Evolutionary conservation across 2,888 invertebrate genomes (phyloP).

Genomic region (Gastracanthus pulcherrimus): DNA sequence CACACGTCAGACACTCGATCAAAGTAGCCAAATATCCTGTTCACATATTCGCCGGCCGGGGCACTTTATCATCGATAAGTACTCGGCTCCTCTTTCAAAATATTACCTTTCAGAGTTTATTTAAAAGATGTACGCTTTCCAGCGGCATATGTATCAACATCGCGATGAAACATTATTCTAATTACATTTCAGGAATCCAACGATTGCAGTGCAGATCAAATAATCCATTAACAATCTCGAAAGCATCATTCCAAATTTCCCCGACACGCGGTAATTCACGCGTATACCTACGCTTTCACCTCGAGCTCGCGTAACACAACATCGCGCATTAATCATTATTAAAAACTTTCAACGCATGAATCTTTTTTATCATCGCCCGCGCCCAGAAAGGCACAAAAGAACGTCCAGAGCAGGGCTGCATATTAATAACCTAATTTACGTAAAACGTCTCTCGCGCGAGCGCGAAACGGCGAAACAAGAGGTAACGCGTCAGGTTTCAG

Average conservation of each 20-base stretch:
- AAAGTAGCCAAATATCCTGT: constrained; percentile 43
- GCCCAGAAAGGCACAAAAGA: neutral
- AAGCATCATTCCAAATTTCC: neutral
- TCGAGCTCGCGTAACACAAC: neutral
- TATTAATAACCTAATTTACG: constrained; percentile 47
- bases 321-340: neutral
- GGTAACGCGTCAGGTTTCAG: constrained; percentile 4
- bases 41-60: constrained; percentile 9
- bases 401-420: constrained; percentile 12
- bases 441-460: neutral
- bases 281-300: too few species aligned
- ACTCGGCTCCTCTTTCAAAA: constrained; percentile 13
- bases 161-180: neutral
- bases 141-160: neutral
- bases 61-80: constrained; percentile 43
- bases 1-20: constrained; percentile 47
- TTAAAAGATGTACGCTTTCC: constrained; percentile 4
- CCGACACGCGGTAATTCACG: neutral
- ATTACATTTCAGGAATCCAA: neutral
- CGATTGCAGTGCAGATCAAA: too few species aligned
- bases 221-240: neutral
- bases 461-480: constrained; percentile 7
- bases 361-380: neutral
- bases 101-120: constrained; percentile 23
- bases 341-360: constrained; percentile 14